Conservation (phyloP, 2,113 vertebrate genomes). For the Chaetura pelagica region DNA sequence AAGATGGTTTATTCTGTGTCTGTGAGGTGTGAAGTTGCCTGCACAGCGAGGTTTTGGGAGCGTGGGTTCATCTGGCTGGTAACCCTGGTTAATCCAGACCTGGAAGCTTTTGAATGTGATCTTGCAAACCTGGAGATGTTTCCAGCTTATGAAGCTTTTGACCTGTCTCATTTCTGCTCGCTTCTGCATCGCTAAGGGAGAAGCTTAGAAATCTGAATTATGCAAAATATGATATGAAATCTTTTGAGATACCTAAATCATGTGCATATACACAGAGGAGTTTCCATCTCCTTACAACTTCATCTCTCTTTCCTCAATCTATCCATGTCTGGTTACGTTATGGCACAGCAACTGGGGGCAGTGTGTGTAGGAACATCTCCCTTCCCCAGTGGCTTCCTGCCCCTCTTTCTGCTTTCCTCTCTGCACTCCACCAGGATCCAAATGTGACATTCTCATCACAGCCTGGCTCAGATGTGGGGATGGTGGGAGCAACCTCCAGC, state of each 20-base stretch:
- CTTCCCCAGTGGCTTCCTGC: neutral
- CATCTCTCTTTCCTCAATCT: neutral
- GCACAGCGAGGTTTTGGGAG: neutral
- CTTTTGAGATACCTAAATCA: constrained; percentile 15
- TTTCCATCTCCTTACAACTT: neutral
- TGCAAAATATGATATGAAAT: neutral
- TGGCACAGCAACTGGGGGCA: neutral
- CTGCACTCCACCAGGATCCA: rapidly evolving
- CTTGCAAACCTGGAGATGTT: constrained; percentile 8
- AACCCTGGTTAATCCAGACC: neutral
- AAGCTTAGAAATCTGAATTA: constrained; percentile 19
- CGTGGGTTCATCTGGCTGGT: neutral
- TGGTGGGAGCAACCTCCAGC: neutral
- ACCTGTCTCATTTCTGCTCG: neutral
- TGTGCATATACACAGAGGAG: neutral
- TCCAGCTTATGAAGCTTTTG: constrained; percentile 30
- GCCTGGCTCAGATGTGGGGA: neutral
- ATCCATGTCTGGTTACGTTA: rapidly evolving
- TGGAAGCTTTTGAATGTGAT: neutral
- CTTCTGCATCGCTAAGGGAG: neutral
- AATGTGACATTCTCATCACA: rapidly evolving
- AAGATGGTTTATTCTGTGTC: neutral
- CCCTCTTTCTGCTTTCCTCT: neutral
- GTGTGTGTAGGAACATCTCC: neutral
- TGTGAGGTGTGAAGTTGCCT: rapidly evolving